Conservation (phyloP, 2,113 vertebrate genomes). For the Gnathonemus longibarbis region DNA sequence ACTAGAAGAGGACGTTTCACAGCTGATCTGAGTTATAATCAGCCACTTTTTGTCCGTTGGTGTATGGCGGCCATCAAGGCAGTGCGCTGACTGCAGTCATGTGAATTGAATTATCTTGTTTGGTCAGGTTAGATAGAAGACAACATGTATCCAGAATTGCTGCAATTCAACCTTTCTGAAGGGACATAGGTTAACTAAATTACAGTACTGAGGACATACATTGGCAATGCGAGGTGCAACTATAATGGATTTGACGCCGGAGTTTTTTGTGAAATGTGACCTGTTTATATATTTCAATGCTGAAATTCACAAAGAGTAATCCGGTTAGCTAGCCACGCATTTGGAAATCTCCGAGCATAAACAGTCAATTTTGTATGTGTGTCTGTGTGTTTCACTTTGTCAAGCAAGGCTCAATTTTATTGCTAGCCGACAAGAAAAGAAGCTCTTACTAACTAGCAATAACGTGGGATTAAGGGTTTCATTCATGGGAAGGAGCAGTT, state of each 20-base stretch:
- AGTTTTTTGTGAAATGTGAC: not conserved
- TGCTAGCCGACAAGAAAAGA: not conserved
- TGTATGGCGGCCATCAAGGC: not conserved
- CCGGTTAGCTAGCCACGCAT: not conserved
- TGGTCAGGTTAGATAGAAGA: not conserved
- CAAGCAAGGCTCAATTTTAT: not conserved
- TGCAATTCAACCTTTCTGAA: not conserved
- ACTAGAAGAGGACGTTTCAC: not conserved
- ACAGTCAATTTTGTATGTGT: not conserved
- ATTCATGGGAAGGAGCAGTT: not conserved
- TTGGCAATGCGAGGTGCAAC: not conserved
- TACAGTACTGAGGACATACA: not conserved
- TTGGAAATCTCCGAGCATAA: not conserved
- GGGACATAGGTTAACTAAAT: not conserved
- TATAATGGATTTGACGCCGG: not conserved
- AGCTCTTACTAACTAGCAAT: not conserved
- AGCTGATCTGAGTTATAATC: not conserved
- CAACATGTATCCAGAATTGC: not conserved
- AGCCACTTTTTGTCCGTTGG: not conserved
- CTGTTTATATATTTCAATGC: not conserved
- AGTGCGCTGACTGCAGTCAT: not conserved
- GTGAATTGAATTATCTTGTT: not conserved
- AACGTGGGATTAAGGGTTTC: not conserved
- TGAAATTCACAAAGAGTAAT: not conserved
- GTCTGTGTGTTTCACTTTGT: not conserved